Percentiles rank a stretch among this genome's conserved stretches.
Conservation (phyloP, 1,140 invertebrate genomes). For the Trichogramma pretiosum region DNA sequence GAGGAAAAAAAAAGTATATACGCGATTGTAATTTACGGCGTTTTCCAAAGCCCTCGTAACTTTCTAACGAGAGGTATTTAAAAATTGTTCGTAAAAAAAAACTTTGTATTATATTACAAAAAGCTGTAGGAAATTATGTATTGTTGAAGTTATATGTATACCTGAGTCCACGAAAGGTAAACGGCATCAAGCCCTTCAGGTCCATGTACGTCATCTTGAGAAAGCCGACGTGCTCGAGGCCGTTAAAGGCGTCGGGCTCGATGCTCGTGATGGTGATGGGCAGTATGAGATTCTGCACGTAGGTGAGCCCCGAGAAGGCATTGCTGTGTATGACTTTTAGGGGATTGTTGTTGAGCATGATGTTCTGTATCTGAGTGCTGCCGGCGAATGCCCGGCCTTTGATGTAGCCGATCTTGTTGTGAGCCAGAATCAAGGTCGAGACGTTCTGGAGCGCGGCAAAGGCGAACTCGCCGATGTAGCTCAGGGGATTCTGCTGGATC, state of each 20-base stretch:
- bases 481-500: conserved; percentile 70
- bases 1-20: too few relatives aligned
- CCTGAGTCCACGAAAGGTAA: conserved; percentile 65
- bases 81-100: too few relatives aligned
- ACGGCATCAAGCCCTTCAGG: conserved; percentile 54
- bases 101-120: too few relatives aligned
- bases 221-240: conserved; percentile 60
- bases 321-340: conserved; percentile 62
- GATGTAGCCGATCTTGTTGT: conserved; percentile 70
- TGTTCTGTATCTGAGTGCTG: conserved; percentile 66
- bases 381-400: conserved; percentile 75
- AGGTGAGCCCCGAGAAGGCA: conserved; percentile 70
- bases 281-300: conserved; percentile 65
- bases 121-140: too few relatives aligned
- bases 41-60: too few relatives aligned
- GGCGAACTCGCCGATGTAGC: conserved; percentile 65
- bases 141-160: conserved; percentile 2
- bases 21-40: too few relatives aligned
- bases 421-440: conserved; percentile 60
- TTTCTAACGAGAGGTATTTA: too few relatives aligned
- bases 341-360: conserved; percentile 69
- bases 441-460: conserved; percentile 76
- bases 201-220: conserved; percentile 76
- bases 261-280: conserved; percentile 66
- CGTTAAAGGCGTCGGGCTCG: conserved; percentile 69